Evolutionary conservation across 1,140 invertebrate species (phyloP), one percentile per base, ranked within the genome.

Genomic region (Nomia melanderi): DNA sequence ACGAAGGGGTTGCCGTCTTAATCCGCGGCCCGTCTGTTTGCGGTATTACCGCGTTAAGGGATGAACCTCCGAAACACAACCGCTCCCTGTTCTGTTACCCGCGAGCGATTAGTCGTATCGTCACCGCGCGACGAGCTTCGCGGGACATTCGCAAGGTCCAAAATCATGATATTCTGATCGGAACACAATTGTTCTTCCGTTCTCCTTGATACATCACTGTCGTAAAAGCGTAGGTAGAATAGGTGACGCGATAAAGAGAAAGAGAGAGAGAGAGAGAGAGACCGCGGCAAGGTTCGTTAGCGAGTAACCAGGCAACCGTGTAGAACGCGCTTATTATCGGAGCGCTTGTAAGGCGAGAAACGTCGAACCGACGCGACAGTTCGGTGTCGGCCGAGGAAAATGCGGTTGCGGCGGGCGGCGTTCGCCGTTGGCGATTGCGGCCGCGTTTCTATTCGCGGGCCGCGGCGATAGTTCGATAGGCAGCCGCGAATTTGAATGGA

Each of bases 21-120:
- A 91, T 90, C 89, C 86, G 70, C 77, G 74, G 64, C 54, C 59
- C 79, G 84, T 86, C 88, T 91, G 88, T 89, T 90, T 88, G 87
- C 78, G 88, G 89, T 87, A 89, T 90, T 89, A 90, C 84, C 64
- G 81, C 80, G 74, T 88, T 86, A 84, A 86, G 77, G 86, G 86
- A 87, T 86, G 82, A 90, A 88, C 87, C 77, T 72, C 71, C 71
- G 83, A 84, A 80, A 81, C 74, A 70, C 74, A 62, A 65, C 64
- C 56, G 17, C 12, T 64, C 54, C 31, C 25, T 50, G 27, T 27
- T n/a, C n/a, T 63, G 39, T 78, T 59, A 82, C 78, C 62, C 80
- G 75, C 71, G 73, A 76, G 69, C 77, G 74, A 78, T 78, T 84
- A 57, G n/a, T n/a, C 78, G 39, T 66, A 69, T 79, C 63, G 71